Percentiles rank a stretch among this genome's conserved stretches.
These are phyloP conservation scores for Sitta europaea DNA, from an alignment of 2,113 vertebrate genomes.

Conservation along the genomic window DNA sequence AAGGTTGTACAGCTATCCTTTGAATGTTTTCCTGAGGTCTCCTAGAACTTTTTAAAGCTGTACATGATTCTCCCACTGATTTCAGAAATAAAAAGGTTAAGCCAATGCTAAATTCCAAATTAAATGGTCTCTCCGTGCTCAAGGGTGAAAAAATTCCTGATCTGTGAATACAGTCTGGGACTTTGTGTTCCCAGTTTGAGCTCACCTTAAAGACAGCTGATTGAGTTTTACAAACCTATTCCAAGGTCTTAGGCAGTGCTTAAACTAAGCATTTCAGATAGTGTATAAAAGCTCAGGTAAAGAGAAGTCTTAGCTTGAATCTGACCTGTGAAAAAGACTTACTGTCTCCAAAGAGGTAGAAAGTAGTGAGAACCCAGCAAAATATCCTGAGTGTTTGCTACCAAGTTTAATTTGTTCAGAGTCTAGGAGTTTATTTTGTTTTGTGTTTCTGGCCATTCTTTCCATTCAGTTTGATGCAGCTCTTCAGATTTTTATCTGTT, in stretches of 20 bases:
- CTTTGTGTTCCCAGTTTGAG: background rate
- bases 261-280: background rate
- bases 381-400: background rate
- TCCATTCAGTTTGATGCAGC: background rate
- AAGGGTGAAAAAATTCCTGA: background rate
- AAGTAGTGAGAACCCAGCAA: background rate
- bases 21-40: background rate
- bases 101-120: background rate
- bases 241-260: background rate
- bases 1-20: background rate
- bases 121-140: background rate
- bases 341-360: background rate
- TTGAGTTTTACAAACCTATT: background rate
- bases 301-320: background rate
- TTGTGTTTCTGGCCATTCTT: background rate
- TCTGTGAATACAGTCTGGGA: background rate
- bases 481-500: background rate
- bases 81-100: background rate
- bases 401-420: background rate
- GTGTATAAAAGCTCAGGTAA: background rate
- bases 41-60: background rate
- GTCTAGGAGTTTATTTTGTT: background rate
- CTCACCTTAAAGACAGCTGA: background rate
- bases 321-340: background rate
- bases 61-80: background rate